Percentiles rank a stretch among this genome's conserved stretches.
Evolutionary conservation across 2,113 vertebrate species (phyloP).

Genomic region (Gnathonemus echidnorhynchus): DNA sequence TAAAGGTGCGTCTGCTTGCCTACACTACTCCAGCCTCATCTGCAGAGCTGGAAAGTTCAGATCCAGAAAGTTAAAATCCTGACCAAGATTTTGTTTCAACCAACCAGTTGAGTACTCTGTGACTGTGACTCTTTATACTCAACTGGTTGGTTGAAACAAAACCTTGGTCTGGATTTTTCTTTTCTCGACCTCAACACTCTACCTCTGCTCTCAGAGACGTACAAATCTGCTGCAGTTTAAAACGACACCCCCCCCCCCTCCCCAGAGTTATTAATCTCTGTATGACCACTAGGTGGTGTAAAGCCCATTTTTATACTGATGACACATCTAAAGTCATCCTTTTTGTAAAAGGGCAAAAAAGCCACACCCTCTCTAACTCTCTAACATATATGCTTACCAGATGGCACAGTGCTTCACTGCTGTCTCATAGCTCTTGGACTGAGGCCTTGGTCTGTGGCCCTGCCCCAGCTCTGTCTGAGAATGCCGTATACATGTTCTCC

Average conservation of each 20-base stretch:
- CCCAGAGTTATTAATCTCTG: not conserved
- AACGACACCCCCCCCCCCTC: not conserved
- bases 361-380: not conserved
- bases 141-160: not conserved
- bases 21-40: not conserved
- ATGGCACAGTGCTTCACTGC: slow-evolving; percentile 24
- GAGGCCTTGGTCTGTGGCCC: not conserved
- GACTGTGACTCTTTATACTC: not conserved
- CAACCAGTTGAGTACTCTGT: not conserved
- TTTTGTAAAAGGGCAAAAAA: not conserved
- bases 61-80: not conserved
- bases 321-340: not conserved
- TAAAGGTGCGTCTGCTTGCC: slow-evolving; percentile 57
- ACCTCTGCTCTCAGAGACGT: not conserved
- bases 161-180: not conserved
- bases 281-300: not conserved
- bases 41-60: not conserved
- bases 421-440: not conserved
- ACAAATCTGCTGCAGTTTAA: not conserved
- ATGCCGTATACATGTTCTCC: not conserved
- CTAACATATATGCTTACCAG: not conserved
- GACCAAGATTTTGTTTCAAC: not conserved
- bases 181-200: not conserved
- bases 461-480: not conserved
- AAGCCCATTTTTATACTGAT: not conserved